These are phyloP conservation scores for Drosophila ogumai DNA, from an alignment of 1,140 invertebrate species.

Conservation along the genomic window DNA sequence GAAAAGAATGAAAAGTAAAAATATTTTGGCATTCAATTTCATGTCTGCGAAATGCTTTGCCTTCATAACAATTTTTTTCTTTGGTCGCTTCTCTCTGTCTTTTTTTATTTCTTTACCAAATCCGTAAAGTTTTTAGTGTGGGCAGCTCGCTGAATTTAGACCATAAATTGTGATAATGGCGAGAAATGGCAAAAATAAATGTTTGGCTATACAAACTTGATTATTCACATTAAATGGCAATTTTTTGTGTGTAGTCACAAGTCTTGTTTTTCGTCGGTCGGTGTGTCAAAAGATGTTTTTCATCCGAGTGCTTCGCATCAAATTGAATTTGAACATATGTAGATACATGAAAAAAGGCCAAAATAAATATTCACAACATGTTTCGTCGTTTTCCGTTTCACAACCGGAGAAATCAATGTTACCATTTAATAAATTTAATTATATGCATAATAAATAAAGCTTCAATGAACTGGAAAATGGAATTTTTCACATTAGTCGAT, in stretches of 20 bases:
- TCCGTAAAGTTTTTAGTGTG: constrained; percentile 32
- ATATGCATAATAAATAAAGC: constrained; percentile 30
- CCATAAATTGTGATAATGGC: constrained; percentile 37
- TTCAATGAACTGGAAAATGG: constrained; percentile 50
- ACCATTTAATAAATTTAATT: constrained; percentile 50
- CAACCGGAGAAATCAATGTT: constrained; percentile 15
- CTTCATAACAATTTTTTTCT: constrained; percentile 12
- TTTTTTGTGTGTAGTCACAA: constrained; percentile 11
- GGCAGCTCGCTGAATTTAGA: constrained; percentile 30
- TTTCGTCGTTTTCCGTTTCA: constrained; percentile 10
- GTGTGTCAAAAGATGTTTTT: constrained; percentile 19
- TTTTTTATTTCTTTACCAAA: constrained; percentile 32
- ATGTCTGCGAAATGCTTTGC: constrained; percentile 26
- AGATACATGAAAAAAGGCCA: constrained; percentile 4
- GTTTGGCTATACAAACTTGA: constrained; percentile 31
- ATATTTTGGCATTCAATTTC: constrained; percentile 39
- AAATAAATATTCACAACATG: constrained; percentile 27
- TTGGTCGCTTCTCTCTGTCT: not conserved
- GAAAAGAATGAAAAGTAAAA: constrained; percentile 46
- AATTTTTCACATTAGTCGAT: constrained; percentile 35
- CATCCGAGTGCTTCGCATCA: constrained; percentile 9
- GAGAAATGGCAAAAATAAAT: constrained; percentile 35
- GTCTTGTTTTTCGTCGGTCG: constrained; percentile 1
- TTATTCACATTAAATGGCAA: constrained; percentile 34
- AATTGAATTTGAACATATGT: constrained; percentile 36